phyloP scores from a whole-genome alignment of 2,888 invertebrate species.

The Cerceris rybyensis region DNA sequence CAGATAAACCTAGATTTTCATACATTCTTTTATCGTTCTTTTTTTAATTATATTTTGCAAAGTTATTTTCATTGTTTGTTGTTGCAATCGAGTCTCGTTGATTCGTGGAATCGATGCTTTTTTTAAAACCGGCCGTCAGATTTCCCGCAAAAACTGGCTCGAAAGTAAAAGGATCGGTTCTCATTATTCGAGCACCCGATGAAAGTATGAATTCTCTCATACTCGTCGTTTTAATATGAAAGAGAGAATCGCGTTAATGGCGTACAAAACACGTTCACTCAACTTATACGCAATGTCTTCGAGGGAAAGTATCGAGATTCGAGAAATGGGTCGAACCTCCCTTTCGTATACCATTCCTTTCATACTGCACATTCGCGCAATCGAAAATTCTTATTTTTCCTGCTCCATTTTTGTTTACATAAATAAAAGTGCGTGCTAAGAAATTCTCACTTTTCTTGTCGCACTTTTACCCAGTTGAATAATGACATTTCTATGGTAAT shows the following conservation, averaged over 20 bases:
- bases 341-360: background rate
- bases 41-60: too few relatives aligned
- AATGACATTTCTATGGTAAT: too few relatives aligned
- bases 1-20: too few relatives aligned
- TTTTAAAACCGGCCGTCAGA: too few relatives aligned
- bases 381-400: background rate
- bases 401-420: background rate
- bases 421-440: background rate
- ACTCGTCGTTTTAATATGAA: background rate
- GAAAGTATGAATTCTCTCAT: conserved; percentile 16
- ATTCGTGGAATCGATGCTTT: background rate
- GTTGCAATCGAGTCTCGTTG: background rate
- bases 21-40: too few relatives aligned
- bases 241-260: conserved; percentile 16
- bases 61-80: background rate
- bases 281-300: conserved; percentile 26
- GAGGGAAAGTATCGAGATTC: conserved; percentile 22
- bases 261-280: conserved; percentile 38
- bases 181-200: background rate
- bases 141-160: background rate
- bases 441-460: background rate
- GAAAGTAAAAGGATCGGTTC: conserved; percentile 21
- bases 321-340: conserved; percentile 5
- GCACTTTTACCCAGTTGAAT: too few relatives aligned
- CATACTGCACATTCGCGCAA: background rate